Evolutionary conservation across 30 jellyfish, hydroid and myxozoan genomes (phyloP), one percentile per base, ranked within the genome.

Genomic region (Hydractinia symbiolongicarpus): DNA sequence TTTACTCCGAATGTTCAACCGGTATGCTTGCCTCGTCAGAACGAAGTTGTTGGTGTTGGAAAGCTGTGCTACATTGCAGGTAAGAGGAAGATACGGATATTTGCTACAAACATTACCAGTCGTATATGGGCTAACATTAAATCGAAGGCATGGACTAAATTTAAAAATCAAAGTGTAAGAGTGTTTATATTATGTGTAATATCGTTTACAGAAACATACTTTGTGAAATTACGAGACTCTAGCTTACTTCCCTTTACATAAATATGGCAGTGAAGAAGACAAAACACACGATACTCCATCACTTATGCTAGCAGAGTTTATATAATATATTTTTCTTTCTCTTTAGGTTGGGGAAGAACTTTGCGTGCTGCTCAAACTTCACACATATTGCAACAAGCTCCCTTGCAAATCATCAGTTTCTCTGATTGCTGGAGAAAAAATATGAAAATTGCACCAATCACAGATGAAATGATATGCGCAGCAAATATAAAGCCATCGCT

Each of bases 291-390:
- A n/a, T n/a, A n/a, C n/a, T n/a, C n/a, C n/a, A n/a, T n/a, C n/a
- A n/a, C n/a, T n/a, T n/a, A n/a, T n/a, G n/a, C n/a, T n/a, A n/a
- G n/a, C n/a, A n/a, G n/a, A n/a, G n/a, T n/a, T n/a, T n/a, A n/a
- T n/a, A n/a, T n/a, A n/a, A n/a, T n/a, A n/a, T n/a, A n/a, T n/a
- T n/a, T 30, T 30, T 30, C 44, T 30, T 30, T 30, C 44, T 30
- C 2, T 77, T 19, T 49, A 85, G 95, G 95, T 8, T 85, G 95
- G 95, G 95, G 95, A 68, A 66, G 76, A 10, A 78, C 79, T 19
- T 49, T 3, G n/a, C 84, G 78, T 52, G 85, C 95, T 16, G 88
- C 88, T 16, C 8, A 5, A 6, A 11, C 85, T 14, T 81, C 78
- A 3, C 72, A 61, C 56, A 53, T 79, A 21, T 66, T 85, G 55